Conservation (phyloP, 2,113 vertebrate genomes). For the Irena cyanogastra region DNA sequence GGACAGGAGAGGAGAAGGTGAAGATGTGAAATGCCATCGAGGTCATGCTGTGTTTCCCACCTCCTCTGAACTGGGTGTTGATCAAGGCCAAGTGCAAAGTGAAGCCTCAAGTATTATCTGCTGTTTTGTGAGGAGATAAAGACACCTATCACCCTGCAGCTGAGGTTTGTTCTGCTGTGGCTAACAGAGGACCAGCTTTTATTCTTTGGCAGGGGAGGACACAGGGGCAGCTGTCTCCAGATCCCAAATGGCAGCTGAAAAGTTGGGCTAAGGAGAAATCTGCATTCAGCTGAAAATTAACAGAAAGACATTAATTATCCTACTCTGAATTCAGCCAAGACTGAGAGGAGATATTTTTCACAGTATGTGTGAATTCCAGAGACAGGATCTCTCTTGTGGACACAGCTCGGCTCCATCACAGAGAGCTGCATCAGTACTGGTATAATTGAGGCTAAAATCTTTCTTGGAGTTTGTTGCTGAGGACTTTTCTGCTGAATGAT, state of each 20-base stretch:
- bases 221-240: not conserved
- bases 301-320: not conserved
- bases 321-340: not conserved
- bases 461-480: not conserved
- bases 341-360: not conserved
- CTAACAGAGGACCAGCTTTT: not conserved
- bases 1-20: not conserved
- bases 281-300: not conserved
- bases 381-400: not conserved
- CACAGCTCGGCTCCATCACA: not conserved
- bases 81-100: not conserved
- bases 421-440: not conserved
- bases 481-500: not conserved
- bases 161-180: not conserved
- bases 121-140: not conserved
- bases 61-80: not conserved
- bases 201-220: not conserved
- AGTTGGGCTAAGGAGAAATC: not conserved
- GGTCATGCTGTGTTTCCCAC: not conserved
- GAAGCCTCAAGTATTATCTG: not conserved
- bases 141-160: not conserved
- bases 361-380: not conserved
- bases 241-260: not conserved
- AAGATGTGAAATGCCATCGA: fast-evolving
- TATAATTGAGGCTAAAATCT: not conserved